phyloP scores from a whole-genome alignment of 2,797 vertebrate species.

The Sciaenops ocellatus region DNA sequence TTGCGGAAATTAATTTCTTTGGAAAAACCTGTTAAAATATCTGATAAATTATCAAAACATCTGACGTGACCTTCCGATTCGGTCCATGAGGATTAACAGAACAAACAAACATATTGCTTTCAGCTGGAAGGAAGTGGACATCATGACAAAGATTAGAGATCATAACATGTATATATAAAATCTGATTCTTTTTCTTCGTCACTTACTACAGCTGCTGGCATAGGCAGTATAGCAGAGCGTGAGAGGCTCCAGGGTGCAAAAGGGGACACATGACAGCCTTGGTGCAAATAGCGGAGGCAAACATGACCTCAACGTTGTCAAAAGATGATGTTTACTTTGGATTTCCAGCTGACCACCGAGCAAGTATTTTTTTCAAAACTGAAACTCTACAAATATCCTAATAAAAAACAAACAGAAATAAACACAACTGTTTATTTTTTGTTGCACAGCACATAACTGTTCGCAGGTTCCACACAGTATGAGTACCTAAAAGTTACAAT shows the following conservation, averaged over 20 bases:
- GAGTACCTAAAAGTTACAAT: no score
- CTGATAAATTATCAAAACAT: slow-evolving; percentile 17
- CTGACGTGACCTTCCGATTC: slow-evolving; percentile 10
- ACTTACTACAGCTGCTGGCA: neutral
- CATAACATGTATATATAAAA: neutral
- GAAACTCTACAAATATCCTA: neutral
- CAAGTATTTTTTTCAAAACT: no score
- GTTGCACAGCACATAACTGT: neutral
- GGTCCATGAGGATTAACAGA: neutral
- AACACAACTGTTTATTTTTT: no score
- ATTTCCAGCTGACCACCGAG: neutral
- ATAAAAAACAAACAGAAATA: no score
- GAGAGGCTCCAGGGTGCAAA: neutral
- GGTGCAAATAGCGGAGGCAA: no score
- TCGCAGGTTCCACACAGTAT: neutral
- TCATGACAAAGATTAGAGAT: neutral
- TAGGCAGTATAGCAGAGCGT: neutral
- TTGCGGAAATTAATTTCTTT: slow-evolving; percentile 19
- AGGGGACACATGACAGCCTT: neutral
- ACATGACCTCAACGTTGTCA: neutral
- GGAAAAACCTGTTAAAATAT: slow-evolving; percentile 23
- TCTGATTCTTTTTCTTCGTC: neutral
- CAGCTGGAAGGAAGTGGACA: slow-evolving; percentile 9
- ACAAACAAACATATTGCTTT: slow-evolving; percentile 13
- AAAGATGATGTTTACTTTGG: neutral